These are phyloP conservation scores for Protodeltote pygarga DNA, from an alignment of 2,888 invertebrate genomes.

Conservation along the genomic window DNA sequence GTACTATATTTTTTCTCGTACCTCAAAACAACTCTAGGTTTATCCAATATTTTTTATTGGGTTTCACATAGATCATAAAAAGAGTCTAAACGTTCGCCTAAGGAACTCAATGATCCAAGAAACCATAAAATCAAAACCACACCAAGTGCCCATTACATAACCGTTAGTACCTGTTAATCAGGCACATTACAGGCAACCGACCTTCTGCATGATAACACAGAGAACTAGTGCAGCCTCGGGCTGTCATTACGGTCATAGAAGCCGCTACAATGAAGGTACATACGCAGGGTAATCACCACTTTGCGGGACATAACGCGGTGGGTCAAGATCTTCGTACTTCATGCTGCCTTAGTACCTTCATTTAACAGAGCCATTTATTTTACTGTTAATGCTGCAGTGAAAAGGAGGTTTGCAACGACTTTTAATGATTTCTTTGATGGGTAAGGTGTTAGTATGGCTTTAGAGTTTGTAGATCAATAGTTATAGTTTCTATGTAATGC, in stretches of 20 bases:
- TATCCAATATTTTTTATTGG: too few relatives aligned
- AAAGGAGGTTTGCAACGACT: slow-evolving; percentile 10
- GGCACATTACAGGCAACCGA: slow-evolving; percentile 61
- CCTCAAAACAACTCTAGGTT: too few relatives aligned
- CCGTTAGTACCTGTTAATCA: slow-evolving; percentile 64
- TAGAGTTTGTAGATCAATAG: not conserved
- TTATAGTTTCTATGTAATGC: not conserved
- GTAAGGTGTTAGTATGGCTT: slow-evolving; percentile 25
- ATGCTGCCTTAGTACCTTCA: slow-evolving; percentile 40
- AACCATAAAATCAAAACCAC: not conserved
- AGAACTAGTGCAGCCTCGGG: slow-evolving; percentile 43
- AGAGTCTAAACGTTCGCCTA: too few relatives aligned
- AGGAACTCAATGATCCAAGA: slow-evolving; percentile 1
- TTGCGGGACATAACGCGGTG: slow-evolving; percentile 48
- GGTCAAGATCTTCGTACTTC: slow-evolving; percentile 52
- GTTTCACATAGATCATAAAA: too few relatives aligned
- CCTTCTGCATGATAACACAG: slow-evolving; percentile 67
- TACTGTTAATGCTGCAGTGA: slow-evolving; percentile 25
- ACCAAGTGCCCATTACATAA: slow-evolving; percentile 34
- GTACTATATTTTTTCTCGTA: too few relatives aligned
- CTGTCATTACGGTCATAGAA: slow-evolving; percentile 47
- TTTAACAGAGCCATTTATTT: slow-evolving; percentile 35
- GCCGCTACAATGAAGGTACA: slow-evolving; percentile 46
- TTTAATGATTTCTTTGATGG: slow-evolving; percentile 3
- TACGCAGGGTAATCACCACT: slow-evolving; percentile 42